phyloP scores from a whole-genome alignment of 2,888 invertebrate genomes.

The Tholera decimalis region DNA sequence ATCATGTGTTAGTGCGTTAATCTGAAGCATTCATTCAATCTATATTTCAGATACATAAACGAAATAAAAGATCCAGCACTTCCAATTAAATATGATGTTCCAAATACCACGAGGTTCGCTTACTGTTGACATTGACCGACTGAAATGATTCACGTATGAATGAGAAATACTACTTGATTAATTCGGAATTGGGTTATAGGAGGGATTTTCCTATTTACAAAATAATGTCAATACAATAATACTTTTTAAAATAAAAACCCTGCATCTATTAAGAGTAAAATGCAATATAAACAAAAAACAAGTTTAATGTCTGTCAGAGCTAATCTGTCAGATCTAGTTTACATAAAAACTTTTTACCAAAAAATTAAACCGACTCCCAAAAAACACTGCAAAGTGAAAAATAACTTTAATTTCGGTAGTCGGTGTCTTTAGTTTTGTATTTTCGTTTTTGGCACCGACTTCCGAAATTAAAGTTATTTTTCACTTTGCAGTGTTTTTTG shows the following conservation, averaged over 20 bases:
- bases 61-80: conserved; percentile 10
- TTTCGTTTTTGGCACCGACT: no score
- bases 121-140: conserved; percentile 85
- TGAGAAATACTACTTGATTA: conserved; percentile 73
- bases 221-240: conserved; percentile 28
- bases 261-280: conserved; percentile 4
- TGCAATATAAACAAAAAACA: no score
- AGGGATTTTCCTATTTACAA: conserved; percentile 69
- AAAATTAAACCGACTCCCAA: no score
- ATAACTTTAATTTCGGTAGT: no score
- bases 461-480: no score
- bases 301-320: no score
- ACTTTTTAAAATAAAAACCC: background rate
- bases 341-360: no score
- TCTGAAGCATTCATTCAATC: conserved; percentile 44
- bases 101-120: conserved; percentile 68
- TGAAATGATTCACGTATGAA: conserved; percentile 79
- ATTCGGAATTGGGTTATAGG: conserved; percentile 65
- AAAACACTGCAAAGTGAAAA: no score
- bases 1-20: conserved; percentile 55
- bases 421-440: no score
- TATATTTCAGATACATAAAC: conserved; percentile 39
- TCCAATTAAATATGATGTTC: conserved; percentile 54
- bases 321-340: no score
- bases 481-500: no score